Evolutionary conservation across 2,797 vertebrate species (phyloP).

Genomic region (Notolepis coatsorum): DNA sequence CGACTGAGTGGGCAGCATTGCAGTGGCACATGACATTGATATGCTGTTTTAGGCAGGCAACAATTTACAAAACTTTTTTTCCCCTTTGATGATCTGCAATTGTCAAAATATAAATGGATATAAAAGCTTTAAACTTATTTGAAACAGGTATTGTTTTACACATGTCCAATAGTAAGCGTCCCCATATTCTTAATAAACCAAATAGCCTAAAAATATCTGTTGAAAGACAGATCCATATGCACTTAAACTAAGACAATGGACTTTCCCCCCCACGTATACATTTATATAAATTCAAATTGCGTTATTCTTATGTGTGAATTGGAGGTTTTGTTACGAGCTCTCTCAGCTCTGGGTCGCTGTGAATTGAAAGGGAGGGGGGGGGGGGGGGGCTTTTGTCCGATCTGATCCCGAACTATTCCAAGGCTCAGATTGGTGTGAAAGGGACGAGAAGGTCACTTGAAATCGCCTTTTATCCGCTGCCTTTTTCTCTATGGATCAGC

Average conservation of each 20-base stretch:
- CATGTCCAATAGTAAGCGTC: neutral
- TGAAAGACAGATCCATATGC: no score
- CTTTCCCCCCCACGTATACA: no score
- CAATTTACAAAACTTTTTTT: neutral
- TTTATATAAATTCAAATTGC: slow-evolving; percentile 30
- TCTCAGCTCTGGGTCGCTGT: slow-evolving; percentile 83
- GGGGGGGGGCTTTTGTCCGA: slow-evolving; percentile 85
- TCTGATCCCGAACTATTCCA: slow-evolving; percentile 92
- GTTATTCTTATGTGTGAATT: slow-evolving; percentile 62
- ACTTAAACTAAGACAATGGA: no score
- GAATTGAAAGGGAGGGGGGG: slow-evolving; percentile 86
- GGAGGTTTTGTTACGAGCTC: slow-evolving; percentile 82
- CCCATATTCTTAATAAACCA: no score
- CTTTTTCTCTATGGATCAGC: slow-evolving; percentile 95
- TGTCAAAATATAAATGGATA: neutral
- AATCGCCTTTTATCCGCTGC: slow-evolving; percentile 96
- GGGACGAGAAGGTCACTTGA: slow-evolving; percentile 94
- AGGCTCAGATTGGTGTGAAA: slow-evolving; percentile 96
- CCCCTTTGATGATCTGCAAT: neutral
- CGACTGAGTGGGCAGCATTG: neutral
- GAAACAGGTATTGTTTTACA: slow-evolving; percentile 3
- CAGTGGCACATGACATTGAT: neutral
- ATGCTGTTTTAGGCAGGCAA: slow-evolving; percentile 2
- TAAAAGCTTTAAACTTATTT: neutral
- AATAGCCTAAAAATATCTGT: no score